Percentiles rank a stretch among this genome's conserved stretches.
Conservation (phyloP, 2,888 invertebrate species). For the Dinocampus coccinellae region DNA sequence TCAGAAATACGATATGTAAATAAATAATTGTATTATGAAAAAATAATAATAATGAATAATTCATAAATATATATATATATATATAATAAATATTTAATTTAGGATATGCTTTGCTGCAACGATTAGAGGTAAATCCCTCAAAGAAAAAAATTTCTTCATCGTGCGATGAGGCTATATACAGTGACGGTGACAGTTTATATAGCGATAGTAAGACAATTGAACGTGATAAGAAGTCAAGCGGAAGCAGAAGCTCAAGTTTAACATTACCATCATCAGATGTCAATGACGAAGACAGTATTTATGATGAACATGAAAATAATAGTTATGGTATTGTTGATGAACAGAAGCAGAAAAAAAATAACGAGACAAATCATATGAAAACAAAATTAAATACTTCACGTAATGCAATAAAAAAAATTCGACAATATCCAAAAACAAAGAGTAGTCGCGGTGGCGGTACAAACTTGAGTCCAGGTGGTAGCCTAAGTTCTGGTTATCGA, state of each 20-base stretch:
- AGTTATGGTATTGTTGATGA: neutral
- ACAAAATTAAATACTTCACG: neutral
- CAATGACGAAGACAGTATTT: conserved; percentile 57
- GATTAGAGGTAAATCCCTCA: conserved; percentile 68
- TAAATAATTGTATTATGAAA: neutral
- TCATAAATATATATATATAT: too few relatives aligned
- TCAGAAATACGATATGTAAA: too few relatives aligned
- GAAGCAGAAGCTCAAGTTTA: conserved; percentile 24
- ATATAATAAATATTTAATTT: conserved; percentile 51
- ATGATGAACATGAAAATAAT: conserved; percentile 35
- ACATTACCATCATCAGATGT: conserved; percentile 53
- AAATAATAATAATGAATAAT: too few relatives aligned
- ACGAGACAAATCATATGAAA: conserved; percentile 10
- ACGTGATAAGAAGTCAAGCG: conserved; percentile 5
- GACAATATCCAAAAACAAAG: conserved; percentile 20
- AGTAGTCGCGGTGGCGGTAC: neutral
- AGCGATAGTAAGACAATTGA: conserved; percentile 31
- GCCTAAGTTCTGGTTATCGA: conserved; percentile 72
- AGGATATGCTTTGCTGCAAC: conserved; percentile 75
- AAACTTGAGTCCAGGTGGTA: conserved; percentile 52
- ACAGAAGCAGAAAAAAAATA: conserved; percentile 2
- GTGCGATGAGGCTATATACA: conserved; percentile 49
- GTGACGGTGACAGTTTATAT: conserved; percentile 53
- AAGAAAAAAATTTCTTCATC: conserved; percentile 43
- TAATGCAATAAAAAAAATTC: neutral